Evolutionary conservation across 2,888 invertebrate genomes (phyloP), one percentile per base, ranked within the genome.

Genomic region (Drosophila buzzatii): DNA sequence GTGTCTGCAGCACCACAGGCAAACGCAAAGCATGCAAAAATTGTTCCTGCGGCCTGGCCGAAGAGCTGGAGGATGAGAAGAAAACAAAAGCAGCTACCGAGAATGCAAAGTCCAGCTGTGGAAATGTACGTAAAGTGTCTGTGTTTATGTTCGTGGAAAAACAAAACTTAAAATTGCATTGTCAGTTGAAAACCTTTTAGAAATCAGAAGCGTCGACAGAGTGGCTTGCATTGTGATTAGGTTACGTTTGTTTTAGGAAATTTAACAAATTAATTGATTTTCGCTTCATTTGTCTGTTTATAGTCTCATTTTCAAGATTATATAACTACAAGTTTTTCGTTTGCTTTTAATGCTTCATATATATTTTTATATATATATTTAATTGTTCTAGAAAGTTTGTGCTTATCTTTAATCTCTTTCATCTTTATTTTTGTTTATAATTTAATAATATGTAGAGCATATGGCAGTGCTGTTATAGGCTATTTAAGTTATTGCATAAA

Each of bases 1-100:
- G 94, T 95, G 97, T 97, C 23, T 97, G 97, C 92, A 95, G 96
- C 14, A 97, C 97, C 2, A 97, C 97, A 1, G 98, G 98, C 2
- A 97, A 98, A 93, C 95, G 97, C 67, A 99, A 98, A 93, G 99
- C 99, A 0, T 99, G 99, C 91, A 99, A 99, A 85, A 97, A 99
- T 93, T 99, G 99, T 92, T 96, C 97, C 2, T 99, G 99, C 93
- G 99, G 99, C 0, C 94, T 99, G 68, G 99, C 99, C 4, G 99
- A 99, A 81, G 98, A 99, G 93, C 93, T 99, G 60, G 95, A 95
- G 55, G 95, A 94, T 10, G 97, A 96, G 91, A 93, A 93, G 35
- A 91, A 91, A 65, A 63, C 80, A n/a, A 85, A 92, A 37, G 62
- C 77, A 1, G 79, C 89, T 59, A 86, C 90, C 86, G 94, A 90